These are phyloP conservation scores for Hirtodrosophila confusa DNA, from an alignment of 2,888 invertebrate genomes.

Conservation along the genomic window DNA sequence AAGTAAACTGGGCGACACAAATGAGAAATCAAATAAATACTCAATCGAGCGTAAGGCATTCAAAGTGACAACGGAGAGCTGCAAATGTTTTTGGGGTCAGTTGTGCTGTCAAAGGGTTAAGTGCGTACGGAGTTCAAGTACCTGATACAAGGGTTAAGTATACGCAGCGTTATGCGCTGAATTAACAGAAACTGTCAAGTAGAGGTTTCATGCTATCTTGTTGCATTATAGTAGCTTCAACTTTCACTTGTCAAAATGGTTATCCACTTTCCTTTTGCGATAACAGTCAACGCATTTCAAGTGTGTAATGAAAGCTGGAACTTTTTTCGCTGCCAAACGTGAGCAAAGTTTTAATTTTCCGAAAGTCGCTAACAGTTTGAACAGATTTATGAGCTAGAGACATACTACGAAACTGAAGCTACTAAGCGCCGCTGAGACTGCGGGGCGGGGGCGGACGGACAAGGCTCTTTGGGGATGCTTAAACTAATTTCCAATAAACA, in stretches of 20 bases:
- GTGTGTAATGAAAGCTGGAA: slow-evolving; percentile 60
- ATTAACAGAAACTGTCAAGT: slow-evolving; percentile 32
- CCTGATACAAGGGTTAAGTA: slow-evolving; percentile 43
- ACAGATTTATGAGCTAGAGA: slow-evolving; percentile 62
- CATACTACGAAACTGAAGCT: slow-evolving; percentile 50
- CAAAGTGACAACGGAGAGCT: slow-evolving; percentile 56
- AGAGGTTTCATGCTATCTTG: not conserved
- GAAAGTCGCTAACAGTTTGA: slow-evolving; percentile 41
- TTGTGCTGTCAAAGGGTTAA: slow-evolving; percentile 52
- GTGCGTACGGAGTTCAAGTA: slow-evolving; percentile 2
- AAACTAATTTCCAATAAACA: slow-evolving; percentile 72
- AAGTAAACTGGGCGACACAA: slow-evolving; percentile 73
- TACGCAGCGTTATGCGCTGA: slow-evolving; percentile 40
- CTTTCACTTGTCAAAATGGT: slow-evolving; percentile 40
- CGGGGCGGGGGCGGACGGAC: not conserved
- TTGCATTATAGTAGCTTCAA: slow-evolving; percentile 9
- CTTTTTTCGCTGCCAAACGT: slow-evolving; percentile 56
- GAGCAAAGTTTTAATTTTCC: slow-evolving; percentile 59
- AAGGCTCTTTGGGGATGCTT: slow-evolving; percentile 36
- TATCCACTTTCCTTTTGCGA: slow-evolving; percentile 37
- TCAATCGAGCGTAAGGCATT: slow-evolving; percentile 79
- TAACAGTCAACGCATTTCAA: slow-evolving; percentile 45
- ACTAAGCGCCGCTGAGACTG: slow-evolving; percentile 44
- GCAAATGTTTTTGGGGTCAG: slow-evolving; percentile 44
- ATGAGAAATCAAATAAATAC: slow-evolving; percentile 81